Percentiles rank a stretch among this genome's conserved stretches.
Conservation (phyloP, 2,888 invertebrate species). For the Priapulus caudatus region DNA sequence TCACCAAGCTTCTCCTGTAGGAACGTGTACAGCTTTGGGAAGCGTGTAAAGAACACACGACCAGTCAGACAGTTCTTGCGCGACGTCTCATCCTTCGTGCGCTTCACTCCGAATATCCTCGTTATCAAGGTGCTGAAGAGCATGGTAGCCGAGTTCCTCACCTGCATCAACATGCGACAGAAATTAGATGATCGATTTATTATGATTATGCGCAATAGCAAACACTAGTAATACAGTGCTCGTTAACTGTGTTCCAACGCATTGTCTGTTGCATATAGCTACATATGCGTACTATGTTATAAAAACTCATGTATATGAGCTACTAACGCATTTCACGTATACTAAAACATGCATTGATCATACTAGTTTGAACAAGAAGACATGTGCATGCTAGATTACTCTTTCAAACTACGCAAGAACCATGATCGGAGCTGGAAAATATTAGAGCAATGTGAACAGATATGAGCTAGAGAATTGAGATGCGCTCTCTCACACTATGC, state of each 20-base stretch:
- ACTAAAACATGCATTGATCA: too few species aligned
- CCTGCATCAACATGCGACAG: conserved; percentile 22
- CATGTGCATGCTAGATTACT: too few species aligned
- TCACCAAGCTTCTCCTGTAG: conserved; percentile 42
- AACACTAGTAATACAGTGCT: conserved; percentile 4
- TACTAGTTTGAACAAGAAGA: too few species aligned
- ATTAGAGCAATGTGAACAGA: too few species aligned
- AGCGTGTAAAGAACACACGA: conserved; percentile 62
- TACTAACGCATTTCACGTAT: too few species aligned
- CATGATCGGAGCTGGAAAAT: too few species aligned
- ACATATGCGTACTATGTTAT: too few species aligned
- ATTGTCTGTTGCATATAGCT: too few species aligned
- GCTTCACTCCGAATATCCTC: conserved; percentile 69
- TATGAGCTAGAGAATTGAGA: too few species aligned
- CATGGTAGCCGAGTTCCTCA: conserved; percentile 68
- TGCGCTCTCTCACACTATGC: too few species aligned
- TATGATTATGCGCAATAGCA: neutral
- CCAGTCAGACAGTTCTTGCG: conserved; percentile 41
- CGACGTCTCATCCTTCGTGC: conserved; percentile 43
- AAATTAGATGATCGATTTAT: neutral
- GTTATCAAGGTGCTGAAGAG: conserved; percentile 68
- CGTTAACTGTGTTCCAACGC: neutral
- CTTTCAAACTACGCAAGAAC: too few species aligned
- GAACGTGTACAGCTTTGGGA: conserved; percentile 51
- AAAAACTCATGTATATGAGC: too few species aligned